Base-by-base conservation (phyloP, 2,797 vertebrate species). In the Phaenicophaeus curvirostris region DNA sequence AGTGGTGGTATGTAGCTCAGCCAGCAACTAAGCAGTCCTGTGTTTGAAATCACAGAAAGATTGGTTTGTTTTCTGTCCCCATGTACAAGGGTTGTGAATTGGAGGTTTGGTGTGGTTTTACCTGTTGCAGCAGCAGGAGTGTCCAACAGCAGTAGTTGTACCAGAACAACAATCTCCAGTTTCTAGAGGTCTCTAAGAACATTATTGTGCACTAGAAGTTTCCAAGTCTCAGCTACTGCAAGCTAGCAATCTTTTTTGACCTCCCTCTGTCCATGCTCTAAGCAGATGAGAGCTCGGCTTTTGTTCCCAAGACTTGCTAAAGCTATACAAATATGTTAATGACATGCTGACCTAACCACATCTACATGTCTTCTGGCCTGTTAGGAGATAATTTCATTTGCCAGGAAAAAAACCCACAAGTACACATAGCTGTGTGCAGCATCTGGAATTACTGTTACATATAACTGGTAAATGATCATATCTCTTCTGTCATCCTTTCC, bases 271-370 rank as follows among this genome's bases (percentile, higher is more conserved):
- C 89, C 55, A 27, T 14, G 41, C 27, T 89, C 24, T 41, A 85
- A 89, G 54, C 24, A 85, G 84, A 75, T 0, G 0, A 85, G 65
- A 89, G 37, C 63, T 74, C 4, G 3, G 19, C 18, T 89, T 95
- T 92, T 89, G 57, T 46, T 92, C 54, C 61, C 66, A 85, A 80
- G 42, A 55, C 44, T 79, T 89, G 74, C 51, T 71, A 87, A 90
- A 93, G 27, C 51, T 63, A 21, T 59, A 62, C 30, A 90, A 85
- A 66, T 84, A 69, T 41, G 48, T 55, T 85, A 87, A 69, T 90
- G 9, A 42, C 68, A 65, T 72, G 65, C 87, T 92, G 93, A 92
- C 72, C 72, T 61, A 89, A 87, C 41, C 61, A 83, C n/a, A 71
- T 75, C 82, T 85, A 78, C 46, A 7, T 17, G 15, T 42, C 42